phyloP scores from a whole-genome alignment of 1,140 invertebrate genomes.

The Heliconius himera region DNA sequence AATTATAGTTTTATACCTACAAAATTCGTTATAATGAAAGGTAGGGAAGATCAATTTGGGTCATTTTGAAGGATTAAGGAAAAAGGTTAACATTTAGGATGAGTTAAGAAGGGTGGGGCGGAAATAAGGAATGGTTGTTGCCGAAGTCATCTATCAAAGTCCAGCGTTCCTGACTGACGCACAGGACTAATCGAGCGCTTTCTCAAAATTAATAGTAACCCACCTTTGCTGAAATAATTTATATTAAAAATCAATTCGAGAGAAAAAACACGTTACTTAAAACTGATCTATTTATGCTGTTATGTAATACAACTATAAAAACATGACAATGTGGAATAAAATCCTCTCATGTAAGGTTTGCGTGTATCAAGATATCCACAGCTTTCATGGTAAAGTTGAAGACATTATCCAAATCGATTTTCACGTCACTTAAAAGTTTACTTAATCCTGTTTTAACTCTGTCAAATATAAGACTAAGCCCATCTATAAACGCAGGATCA shows the following conservation, averaged over 20 bases:
- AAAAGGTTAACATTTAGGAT: constrained; percentile 32
- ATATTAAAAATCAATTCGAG: constrained; percentile 7
- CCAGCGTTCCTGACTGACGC: constrained; percentile 27
- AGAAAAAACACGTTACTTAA: background rate
- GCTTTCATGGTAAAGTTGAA: constrained; percentile 43
- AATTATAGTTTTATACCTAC: background rate
- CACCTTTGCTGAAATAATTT: constrained; percentile 20
- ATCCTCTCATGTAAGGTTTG: background rate
- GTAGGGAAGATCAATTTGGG: background rate
- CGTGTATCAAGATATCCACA: constrained; percentile 42
- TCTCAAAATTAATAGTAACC: constrained; percentile 21
- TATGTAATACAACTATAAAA: background rate
- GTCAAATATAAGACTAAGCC: constrained; percentile 36
- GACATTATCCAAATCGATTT: constrained; percentile 43
- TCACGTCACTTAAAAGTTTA: constrained; percentile 47
- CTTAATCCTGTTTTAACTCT: constrained; percentile 40
- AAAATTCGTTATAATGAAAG: background rate
- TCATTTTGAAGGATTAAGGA: constrained; percentile 23
- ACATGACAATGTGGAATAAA: background rate
- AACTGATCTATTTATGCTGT: background rate
- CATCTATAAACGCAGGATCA: constrained; percentile 31
- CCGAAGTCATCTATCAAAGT: constrained; percentile 72
- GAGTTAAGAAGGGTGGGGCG: constrained; percentile 48
- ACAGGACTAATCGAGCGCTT: constrained; percentile 27
- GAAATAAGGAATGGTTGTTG: constrained; percentile 66